Conservation (phyloP, 2,888 invertebrate species). For the Epirrita christyi region DNA sequence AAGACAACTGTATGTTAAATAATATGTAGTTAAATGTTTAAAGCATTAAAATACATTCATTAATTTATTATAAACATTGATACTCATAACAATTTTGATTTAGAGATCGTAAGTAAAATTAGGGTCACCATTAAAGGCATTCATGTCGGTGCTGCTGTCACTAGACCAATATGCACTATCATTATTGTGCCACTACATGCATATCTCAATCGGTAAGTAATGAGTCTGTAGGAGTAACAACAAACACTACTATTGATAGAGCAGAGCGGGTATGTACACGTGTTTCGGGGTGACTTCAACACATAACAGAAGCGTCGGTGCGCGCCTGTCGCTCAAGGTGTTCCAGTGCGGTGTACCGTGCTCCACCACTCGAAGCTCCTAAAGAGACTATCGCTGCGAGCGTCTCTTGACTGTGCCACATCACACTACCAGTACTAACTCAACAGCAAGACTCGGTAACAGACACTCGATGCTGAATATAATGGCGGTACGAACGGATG, state of each 20-base stretch:
- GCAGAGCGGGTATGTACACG: constrained; percentile 78
- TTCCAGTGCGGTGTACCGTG: constrained; percentile 73
- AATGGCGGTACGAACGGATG: constrained; percentile 75
- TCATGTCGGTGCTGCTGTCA: constrained; percentile 62
- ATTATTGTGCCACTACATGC: constrained; percentile 77
- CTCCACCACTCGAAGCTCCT: constrained; percentile 77
- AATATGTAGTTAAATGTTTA: constrained; percentile 43
- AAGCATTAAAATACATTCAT: constrained; percentile 53
- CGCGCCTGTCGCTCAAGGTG: constrained; percentile 80
- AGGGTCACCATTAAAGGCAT: constrained; percentile 61
- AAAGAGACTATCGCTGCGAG: constrained; percentile 70
- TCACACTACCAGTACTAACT: constrained; percentile 82
- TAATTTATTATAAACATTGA: constrained; percentile 46
- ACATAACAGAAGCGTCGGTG: constrained; percentile 74
- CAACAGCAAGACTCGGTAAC: constrained; percentile 78
- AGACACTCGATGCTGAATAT: constrained; percentile 79
- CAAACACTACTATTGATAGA: constrained; percentile 71
- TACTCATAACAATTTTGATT: constrained; percentile 44
- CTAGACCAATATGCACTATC: constrained; percentile 71
- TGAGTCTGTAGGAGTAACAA: constrained; percentile 43
- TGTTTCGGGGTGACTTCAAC: constrained; percentile 65
- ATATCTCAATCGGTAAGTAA: constrained; percentile 62
- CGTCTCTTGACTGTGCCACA: constrained; percentile 74
- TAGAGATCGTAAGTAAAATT: constrained; percentile 47
- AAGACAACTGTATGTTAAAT: constrained; percentile 44